phyloP scores from a whole-genome alignment of 1,140 invertebrate genomes.

The Pristionchus pacificus region DNA sequence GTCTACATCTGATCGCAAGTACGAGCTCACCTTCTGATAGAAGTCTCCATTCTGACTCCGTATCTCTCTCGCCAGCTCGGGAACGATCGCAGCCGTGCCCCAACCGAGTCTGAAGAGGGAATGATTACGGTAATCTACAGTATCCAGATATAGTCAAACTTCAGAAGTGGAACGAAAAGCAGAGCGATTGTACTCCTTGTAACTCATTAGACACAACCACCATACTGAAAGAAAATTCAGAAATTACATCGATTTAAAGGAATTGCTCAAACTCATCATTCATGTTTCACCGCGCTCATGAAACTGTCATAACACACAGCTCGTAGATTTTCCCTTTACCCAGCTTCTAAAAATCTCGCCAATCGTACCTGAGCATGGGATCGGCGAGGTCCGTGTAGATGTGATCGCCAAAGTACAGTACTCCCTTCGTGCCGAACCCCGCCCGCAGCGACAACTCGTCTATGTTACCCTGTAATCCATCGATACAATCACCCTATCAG shows the following conservation, averaged over 20 bases:
- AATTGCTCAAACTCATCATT: no score
- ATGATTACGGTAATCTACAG: conserved; percentile 64
- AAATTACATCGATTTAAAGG: no score
- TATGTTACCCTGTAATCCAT: conserved; percentile 74
- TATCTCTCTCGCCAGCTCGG: conserved; percentile 87
- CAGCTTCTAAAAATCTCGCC: background rate
- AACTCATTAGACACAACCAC: no score
- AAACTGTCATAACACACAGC: no score
- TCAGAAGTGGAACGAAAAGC: no score
- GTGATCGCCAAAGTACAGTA: conserved; percentile 94
- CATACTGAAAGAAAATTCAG: no score
- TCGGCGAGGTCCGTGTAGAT: conserved; percentile 94
- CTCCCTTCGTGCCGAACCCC: conserved; percentile 82
- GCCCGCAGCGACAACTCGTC: conserved; percentile 83
- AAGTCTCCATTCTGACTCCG: conserved; percentile 76
- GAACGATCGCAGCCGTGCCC: conserved; percentile 95
- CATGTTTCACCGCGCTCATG: no score
- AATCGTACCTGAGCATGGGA: conserved; percentile 73
- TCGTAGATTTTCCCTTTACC: background rate
- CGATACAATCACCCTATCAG: no score
- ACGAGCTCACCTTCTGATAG: conserved; percentile 79
- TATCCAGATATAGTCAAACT: background rate
- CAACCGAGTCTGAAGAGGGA: conserved; percentile 90
- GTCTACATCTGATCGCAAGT: no score
- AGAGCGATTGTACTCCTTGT: no score